These are phyloP conservation scores for Typhlomys cinereus DNA, from an alignment of 2,113 vertebrate species.

Conservation along the genomic window DNA sequence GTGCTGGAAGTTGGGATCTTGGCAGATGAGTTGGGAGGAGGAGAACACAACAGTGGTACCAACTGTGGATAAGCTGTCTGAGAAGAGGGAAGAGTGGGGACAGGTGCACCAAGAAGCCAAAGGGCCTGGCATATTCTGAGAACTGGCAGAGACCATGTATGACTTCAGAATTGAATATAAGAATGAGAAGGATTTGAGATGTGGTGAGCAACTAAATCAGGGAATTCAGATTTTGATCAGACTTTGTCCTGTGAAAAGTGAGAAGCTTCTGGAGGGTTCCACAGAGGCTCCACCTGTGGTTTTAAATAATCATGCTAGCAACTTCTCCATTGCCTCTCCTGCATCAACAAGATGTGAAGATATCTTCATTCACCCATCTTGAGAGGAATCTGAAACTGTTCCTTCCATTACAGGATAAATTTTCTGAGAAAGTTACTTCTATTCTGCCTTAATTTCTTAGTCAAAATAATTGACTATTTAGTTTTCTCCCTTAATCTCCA, in stretches of 20 bases:
- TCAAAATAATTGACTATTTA: constrained; percentile 16
- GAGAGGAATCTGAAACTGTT: background rate
- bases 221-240: background rate
- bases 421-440: constrained; percentile 12
- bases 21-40: background rate
- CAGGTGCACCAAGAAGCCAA: background rate
- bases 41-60: background rate
- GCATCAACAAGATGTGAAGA: background rate
- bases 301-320: background rate
- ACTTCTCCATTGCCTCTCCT: background rate
- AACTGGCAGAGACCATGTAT: background rate
- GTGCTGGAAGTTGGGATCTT: background rate
- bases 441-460: background rate
- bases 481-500: background rate
- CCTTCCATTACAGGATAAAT: background rate
- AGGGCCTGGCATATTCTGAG: background rate
- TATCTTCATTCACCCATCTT: background rate
- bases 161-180: background rate
- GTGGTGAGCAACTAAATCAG: background rate
- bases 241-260: background rate
- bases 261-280: background rate
- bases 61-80: background rate
- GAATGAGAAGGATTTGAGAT: too few relatives aligned
- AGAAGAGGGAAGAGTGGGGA: background rate
- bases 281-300: background rate